Base-by-base conservation (phyloP, 2,888 invertebrate species). In the Synanthedon vespiformis region DNA sequence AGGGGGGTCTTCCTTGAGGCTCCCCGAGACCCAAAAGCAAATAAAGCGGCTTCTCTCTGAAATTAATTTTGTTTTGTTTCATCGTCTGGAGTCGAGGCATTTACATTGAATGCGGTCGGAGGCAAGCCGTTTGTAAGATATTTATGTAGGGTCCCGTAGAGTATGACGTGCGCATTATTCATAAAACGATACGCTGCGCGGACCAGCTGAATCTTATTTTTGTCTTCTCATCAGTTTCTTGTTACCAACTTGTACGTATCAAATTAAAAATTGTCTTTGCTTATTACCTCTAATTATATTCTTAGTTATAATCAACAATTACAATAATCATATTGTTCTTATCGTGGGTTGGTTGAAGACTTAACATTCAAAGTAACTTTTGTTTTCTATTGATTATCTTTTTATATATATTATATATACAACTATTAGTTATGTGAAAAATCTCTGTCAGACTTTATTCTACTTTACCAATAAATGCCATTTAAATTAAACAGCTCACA, bases 51-150 rank as follows among this genome's bases (percentile, higher is more conserved):
- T 75, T 74, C 75, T 74, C 77, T 83, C 77, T 75, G 76, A 87
- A 85, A 86, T 86, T 86, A 86, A 87, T 86, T 86, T 87, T 60
- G 80, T 86, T 86, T 86, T 86, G 86, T 86, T 86, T 86, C 76
- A 76, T 70, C 80, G 84, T 86, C 83, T 84, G 83, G 77, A 75
- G 77, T 72, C 77, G 72, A 62, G 63, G 77, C 80, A 87, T 87
- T 87, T 84, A 86, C 86, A 87, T 87, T 87, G 82, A 87, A 86
- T 86, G 82, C 80, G 78, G 75, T 78, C 73, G 80, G 81, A 79
- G 83, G 82, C 83, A 77, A 80, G 77, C 71, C 72, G 77, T 72
- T 80, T 73, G 72, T 75, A 67, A 70, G 81, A 84, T 86, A 86
- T 86, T 87, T 86, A 87, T 87, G 84, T 83, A 73, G 73, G 75